Evolutionary conservation across 2,797 vertebrate genomes (phyloP), one percentile per base, ranked within the genome.

Genomic region (Molothrus aeneus): DNA sequence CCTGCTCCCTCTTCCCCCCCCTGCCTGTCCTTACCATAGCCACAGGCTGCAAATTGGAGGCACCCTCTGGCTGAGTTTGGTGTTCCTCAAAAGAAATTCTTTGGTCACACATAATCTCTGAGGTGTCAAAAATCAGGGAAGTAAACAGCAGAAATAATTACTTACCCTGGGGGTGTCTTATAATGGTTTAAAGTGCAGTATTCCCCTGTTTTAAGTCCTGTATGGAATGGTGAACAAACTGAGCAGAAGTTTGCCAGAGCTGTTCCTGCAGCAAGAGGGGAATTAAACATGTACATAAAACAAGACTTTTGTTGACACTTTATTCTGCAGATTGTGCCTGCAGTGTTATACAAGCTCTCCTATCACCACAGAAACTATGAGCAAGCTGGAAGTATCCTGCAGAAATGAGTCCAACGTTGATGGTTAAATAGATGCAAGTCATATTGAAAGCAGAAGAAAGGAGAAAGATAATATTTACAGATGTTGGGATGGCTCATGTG

Each of bases 21-120:
- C n/a, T 17, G 31, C 13, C 36, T 63, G 13, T 45, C 51, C 16
- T 90, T 31, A 63, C 36, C 51, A 20, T 4, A 0, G 64, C n/a
- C 13, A 32, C 2, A 0, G n/a, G 34, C 77, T 75, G 28, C 0
- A 1, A 84, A 69, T 10, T 3, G 0, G 16, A 57, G 36, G 32
- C 26, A 75, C 5, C 3, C 6, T 63, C 13, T 57, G 42, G 31
- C 36, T 74, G 66, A 75, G 20, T 40, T 72, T 63, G 47, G 24
- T 7, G 2, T 17, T 72, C 34, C 51, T 86, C 1, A 1, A 28
- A 61, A 88, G 50, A 80, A 86, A 75, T 40, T 16, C 24, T 57
- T 74, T 45, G 57, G 42, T 68, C 48, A 48, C 2, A 1, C 17
- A 50, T 72, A 29, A 43, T 42, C 28, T 79, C 80, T 34, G 53